Percentiles rank a stretch among this genome's conserved stretches.
These are phyloP conservation scores for Petaurus breviceps DNA, from an alignment of 2,113 vertebrate species.

Conservation along the genomic window DNA sequence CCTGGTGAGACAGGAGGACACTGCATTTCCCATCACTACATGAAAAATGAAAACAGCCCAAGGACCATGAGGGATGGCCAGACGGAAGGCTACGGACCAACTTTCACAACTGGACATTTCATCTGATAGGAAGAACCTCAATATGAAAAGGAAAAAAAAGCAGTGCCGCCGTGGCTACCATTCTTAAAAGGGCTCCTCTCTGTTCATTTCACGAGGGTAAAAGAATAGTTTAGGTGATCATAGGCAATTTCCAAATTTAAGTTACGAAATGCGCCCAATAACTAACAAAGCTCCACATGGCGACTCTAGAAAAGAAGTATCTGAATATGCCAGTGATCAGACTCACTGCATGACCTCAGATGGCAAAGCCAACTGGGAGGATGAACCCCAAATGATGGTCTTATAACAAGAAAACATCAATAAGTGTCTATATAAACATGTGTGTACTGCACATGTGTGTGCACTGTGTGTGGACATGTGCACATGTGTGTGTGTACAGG, in stretches of 20 bases:
- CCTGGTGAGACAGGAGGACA: slow-evolving; percentile 34
- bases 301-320: neutral
- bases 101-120: slow-evolving; percentile 11
- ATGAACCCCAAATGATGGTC: neutral
- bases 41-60: slow-evolving; percentile 53
- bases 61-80: slow-evolving; percentile 28
- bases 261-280: neutral
- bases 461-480: no score
- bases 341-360: neutral
- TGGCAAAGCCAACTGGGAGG: neutral
- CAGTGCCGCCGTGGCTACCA: neutral
- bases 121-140: slow-evolving; percentile 23
- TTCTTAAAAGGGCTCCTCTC: neutral
- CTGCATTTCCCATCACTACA: slow-evolving; percentile 51
- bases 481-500: neutral
- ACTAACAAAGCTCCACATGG: neutral
- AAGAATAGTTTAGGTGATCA: neutral
- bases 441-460: neutral
- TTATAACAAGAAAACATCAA: slow-evolving; percentile 5
- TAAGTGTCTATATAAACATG: neutral
- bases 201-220: slow-evolving; percentile 23
- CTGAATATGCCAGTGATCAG: neutral
- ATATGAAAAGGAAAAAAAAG: neutral
- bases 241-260: neutral
- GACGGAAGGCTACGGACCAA: slow-evolving; percentile 34